phyloP scores from a whole-genome alignment of 2,797 vertebrate genomes.

The Myotis daubentonii region DNA sequence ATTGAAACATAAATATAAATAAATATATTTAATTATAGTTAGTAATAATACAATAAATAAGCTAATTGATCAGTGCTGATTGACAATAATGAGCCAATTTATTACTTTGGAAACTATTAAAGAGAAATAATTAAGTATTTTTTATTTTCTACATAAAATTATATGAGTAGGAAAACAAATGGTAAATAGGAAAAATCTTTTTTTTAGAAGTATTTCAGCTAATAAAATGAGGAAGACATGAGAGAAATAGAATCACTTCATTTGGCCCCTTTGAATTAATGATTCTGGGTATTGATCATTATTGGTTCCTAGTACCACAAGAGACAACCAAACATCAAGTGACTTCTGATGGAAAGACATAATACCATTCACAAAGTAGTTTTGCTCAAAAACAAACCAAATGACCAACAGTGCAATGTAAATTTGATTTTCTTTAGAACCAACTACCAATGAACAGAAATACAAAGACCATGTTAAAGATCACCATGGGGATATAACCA shows the following conservation, averaged over 20 bases:
- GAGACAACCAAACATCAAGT: background rate
- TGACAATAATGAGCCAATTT: background rate
- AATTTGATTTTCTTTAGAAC: background rate
- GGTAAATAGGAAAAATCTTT: background rate
- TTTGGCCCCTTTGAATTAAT: background rate
- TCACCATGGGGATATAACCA: background rate
- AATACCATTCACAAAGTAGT: background rate
- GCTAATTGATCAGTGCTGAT: background rate
- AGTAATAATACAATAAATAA: background rate
- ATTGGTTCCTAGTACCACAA: background rate
- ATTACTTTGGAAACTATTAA: slow-evolving; percentile 38
- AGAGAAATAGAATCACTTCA: background rate
- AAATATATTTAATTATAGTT: background rate
- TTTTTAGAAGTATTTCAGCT: background rate
- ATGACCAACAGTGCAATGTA: background rate
- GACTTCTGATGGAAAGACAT: background rate
- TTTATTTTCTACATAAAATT: background rate
- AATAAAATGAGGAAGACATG: background rate
- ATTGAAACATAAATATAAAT: background rate
- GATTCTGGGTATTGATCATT: background rate
- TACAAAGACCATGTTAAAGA: background rate
- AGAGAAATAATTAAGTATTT: background rate
- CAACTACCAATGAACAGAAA: background rate
- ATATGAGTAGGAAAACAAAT: background rate
- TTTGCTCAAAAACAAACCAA: background rate